Conservation (phyloP, 2,797 vertebrate species). For the Paramormyrops hopkinsi region DNA sequence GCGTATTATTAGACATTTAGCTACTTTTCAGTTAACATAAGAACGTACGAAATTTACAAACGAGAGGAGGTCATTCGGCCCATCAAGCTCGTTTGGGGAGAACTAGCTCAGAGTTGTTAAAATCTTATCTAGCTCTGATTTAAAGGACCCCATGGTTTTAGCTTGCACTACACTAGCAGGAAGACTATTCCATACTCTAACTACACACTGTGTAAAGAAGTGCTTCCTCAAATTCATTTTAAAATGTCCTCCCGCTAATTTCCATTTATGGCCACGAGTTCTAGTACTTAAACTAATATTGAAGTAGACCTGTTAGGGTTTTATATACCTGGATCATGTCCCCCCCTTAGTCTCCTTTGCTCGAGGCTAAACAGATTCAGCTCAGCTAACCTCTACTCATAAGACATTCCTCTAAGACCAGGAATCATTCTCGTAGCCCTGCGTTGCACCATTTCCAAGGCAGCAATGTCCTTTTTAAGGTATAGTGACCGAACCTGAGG, state of each 20-base stretch:
- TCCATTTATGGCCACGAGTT: too few species aligned
- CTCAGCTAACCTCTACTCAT: not conserved
- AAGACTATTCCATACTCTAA: too few species aligned
- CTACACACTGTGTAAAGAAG: too few species aligned
- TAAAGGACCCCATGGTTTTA: not conserved
- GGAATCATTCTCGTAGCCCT: not conserved
- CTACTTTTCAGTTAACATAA: not conserved
- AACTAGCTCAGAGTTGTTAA: not conserved
- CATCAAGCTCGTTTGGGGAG: not conserved
- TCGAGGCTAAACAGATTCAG: not conserved
- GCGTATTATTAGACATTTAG: not conserved
- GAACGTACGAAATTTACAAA: not conserved
- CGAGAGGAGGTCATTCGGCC: not conserved
- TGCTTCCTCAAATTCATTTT: too few species aligned
- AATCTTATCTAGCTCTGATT: not conserved
- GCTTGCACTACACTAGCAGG: too few species aligned
- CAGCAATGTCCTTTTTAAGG: not conserved
- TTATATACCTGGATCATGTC: too few species aligned
- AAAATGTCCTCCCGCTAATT: too few species aligned
- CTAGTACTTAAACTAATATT: too few species aligned
- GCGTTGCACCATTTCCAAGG: not conserved
- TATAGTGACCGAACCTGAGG: not conserved
- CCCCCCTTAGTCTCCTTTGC: too few species aligned
- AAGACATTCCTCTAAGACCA: not conserved
- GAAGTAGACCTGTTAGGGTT: too few species aligned